Percentiles rank a stretch among this genome's conserved stretches.
These are phyloP conservation scores for Hypsibius dujardini DNA, from an alignment of 1,140 invertebrate species.

Conservation along the genomic window DNA sequence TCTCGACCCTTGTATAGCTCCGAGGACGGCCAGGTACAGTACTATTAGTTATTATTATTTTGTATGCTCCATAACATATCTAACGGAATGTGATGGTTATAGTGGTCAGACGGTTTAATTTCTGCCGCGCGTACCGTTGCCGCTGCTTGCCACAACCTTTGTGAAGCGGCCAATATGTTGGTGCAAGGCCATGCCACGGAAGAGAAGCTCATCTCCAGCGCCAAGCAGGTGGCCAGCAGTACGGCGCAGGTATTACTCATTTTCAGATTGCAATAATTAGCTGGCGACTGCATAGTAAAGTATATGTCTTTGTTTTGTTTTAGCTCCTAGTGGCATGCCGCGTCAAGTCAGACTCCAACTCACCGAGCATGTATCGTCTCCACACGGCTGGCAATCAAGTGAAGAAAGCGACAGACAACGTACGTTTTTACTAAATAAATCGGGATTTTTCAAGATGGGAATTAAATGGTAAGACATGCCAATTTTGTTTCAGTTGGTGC, in stretches of 20 bases:
- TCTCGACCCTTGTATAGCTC: constrained; percentile 56
- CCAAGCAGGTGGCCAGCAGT: constrained; percentile 84
- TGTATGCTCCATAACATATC: constrained; percentile 8
- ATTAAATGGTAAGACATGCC: no score
- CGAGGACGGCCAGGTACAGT: constrained; percentile 81
- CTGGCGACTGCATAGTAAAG: no score
- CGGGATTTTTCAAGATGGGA: no score
- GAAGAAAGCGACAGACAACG: constrained; percentile 86
- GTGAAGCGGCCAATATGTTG: constrained; percentile 87
- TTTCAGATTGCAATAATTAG: no score
- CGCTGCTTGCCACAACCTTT: constrained; percentile 85
- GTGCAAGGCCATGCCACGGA: constrained; percentile 85
- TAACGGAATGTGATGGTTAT: not conserved
- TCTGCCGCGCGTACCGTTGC: constrained; percentile 64
- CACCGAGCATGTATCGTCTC: constrained; percentile 73
- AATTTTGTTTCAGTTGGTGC: constrained; percentile 42
- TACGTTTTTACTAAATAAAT: no score
- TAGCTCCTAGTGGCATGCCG: constrained; percentile 81
- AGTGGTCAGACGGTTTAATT: constrained; percentile 14
- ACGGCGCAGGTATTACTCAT: constrained; percentile 53
- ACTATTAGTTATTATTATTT: constrained; percentile 30
- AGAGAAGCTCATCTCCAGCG: constrained; percentile 85
- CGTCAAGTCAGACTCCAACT: constrained; percentile 88
- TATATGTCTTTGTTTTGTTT: no score
- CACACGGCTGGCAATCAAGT: constrained; percentile 86